Evolutionary conservation across 2,797 vertebrate genomes (phyloP).

Genomic region (Kryptopterus vitreolus): DNA sequence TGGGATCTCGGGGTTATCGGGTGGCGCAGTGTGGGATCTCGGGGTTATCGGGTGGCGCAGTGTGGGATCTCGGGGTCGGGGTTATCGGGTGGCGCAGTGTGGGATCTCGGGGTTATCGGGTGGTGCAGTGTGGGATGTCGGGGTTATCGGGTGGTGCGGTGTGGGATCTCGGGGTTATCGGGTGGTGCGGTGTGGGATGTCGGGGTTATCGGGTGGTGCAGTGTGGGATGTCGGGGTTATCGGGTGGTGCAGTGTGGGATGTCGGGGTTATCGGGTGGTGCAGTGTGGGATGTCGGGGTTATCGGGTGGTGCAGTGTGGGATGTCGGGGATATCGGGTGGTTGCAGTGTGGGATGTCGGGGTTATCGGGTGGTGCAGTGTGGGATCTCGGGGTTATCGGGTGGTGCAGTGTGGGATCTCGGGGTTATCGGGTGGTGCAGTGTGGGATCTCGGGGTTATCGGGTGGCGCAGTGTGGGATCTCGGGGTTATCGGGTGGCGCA

Average conservation of each 20-base stretch:
- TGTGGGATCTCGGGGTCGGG: constrained; percentile 58
- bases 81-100: constrained; percentile 72
- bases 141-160: no score
- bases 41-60: constrained; percentile 90
- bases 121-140: no score
- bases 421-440: constrained; percentile 72
- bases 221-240: no score
- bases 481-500: no score
- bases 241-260: no score
- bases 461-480: constrained; percentile 95
- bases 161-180: constrained; percentile 71
- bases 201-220: constrained; percentile 89
- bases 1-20: constrained; percentile 71
- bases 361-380: constrained; percentile 72
- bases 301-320: constrained; percentile 97
- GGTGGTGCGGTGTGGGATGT: constrained; percentile 5
- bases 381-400: constrained; percentile 75
- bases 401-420: constrained; percentile 79
- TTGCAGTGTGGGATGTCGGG: constrained; percentile 1
- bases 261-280: constrained; percentile 72
- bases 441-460: constrained; percentile 72
- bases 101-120: constrained; percentile 75
- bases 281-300: constrained; percentile 48
- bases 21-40: constrained; percentile 7
- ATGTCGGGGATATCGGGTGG: no score